Evolutionary conservation across 2,888 invertebrate genomes (phyloP), one percentile per base, ranked within the genome.

Genomic region (Melinaea marsaeus): DNA sequence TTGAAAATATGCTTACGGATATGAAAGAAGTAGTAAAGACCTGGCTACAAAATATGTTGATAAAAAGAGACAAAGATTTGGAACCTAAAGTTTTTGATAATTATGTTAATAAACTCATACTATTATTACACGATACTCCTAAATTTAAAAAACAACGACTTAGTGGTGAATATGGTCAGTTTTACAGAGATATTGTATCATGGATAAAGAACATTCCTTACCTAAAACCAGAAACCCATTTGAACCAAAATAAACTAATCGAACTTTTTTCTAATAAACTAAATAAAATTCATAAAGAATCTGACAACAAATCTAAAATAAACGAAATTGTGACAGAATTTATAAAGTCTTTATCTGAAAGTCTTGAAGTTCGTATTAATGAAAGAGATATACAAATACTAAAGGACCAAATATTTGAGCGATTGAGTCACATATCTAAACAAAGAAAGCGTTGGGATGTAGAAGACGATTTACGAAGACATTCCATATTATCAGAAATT

Each of bases 31-130:
- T 45, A 2, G 64, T 67, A 34, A 32, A 13, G 22, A 33, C 57
- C 34, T 68, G 64, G 64, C 55, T 69, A 45, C 54, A 61, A 37
- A 46, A 60, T 54, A 61, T 63, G 11, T 51, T 67, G 13, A 57
- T 22, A 54, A 54, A 51, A 54, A 60, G 61, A 32, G 59, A 32
- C 22, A 60, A 48, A 42, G 11, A 35, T 6, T 46, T 69, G 56
- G 61, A 63, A 54, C 13, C 51, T 37, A 54, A 51, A 60, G 48
- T 4, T 35, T 59, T 60, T 47, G 63, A 67, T 42, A 67, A 67
- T 60, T 61, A 64, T 47, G 61, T 69, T 4, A 58, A 64, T 42
- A 45, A 51, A 55, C 61, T 69, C 13, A n/a, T 63, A 32, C n/a
- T 48, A 13, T 61, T 61, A 13, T 13, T 65, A 32, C 51, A 56